Evolutionary conservation across 2,797 vertebrate genomes (phyloP), one percentile per base, ranked within the genome.

Genomic region (Macropus fuliginosus): DNA sequence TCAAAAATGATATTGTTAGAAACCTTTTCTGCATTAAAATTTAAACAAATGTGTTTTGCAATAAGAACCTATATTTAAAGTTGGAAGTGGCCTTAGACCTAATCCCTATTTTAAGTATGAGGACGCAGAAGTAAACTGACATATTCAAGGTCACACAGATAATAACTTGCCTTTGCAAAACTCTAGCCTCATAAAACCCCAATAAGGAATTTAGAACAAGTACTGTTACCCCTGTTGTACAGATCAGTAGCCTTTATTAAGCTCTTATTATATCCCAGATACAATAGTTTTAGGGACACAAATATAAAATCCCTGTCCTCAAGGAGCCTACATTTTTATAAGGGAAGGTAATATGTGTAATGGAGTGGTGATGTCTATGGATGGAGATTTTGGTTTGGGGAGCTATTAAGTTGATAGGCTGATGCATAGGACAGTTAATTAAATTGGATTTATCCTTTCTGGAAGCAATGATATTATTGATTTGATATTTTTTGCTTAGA

Each of bases 1-100:
- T 91, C 40, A 91, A 96, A 62, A 93, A 95, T 57, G 1, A 11
- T 52, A 91, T 94, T 94, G 0, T 95, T 56, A 95, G 29, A 92
- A 91, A 66, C 87, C 93, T 89, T 94, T 9, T 91, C 46, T 46
- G 21, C 9, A 46, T 87, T 46, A 50, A 87, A 87, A 87, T 87
- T 16, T 87, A 46, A 46, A 27, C 21, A 46, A 87, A 27, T 11
- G 14, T 16, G 62, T 46, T 87, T 87, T 87, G 8, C 21, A 46
- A 24, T 27, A 46, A 87, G 21, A 46, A 3, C 9, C 3, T 87
- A 11, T 46, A 46, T 46, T 87, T 87, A 87, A 46, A 27, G 40
- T 87, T 87, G 40, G 40, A 87, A 46, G 74, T 46, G 1, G 40
- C 74, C 74, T 46, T 50, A 87, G 21, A 50, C 40, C 4, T 34